Evolutionary conservation across 2,113 vertebrate species (phyloP).

Genomic region (Mormyrus lacerda): DNA sequence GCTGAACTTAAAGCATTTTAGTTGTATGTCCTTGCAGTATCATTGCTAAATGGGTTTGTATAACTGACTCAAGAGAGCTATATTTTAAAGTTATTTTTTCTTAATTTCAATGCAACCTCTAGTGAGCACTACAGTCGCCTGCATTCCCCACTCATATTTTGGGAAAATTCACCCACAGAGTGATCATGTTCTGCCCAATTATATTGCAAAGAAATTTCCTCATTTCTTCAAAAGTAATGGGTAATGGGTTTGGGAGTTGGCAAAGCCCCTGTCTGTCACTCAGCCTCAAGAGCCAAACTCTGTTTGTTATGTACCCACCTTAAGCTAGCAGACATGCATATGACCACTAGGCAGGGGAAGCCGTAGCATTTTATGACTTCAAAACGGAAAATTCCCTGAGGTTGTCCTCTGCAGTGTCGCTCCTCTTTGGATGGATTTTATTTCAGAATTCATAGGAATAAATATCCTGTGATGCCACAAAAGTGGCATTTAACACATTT

Average conservation of each 20-base stretch:
- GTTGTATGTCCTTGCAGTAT: background rate
- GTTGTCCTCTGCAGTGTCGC: background rate
- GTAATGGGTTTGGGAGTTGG: constrained; percentile 6
- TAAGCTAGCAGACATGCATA: background rate
- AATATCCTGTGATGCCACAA: background rate
- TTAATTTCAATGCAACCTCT: background rate
- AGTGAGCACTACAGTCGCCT: background rate
- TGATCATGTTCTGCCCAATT: background rate
- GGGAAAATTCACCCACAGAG: background rate
- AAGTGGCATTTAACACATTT: background rate
- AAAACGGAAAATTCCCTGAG: background rate
- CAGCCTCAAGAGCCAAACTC: background rate
- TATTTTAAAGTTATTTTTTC: background rate
- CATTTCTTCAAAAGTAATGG: constrained; percentile 7
- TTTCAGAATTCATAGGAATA: background rate
- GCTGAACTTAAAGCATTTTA: background rate
- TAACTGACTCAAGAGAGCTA: background rate
- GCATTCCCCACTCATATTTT: background rate
- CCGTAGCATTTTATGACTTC: background rate
- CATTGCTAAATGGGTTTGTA: background rate
- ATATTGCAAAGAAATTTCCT: background rate
- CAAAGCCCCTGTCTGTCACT: background rate
- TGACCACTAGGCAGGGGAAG: background rate
- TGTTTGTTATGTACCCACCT: constrained; percentile 5
- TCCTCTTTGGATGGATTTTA: background rate